Conservation (phyloP, 2,888 invertebrate genomes). For the Didymodactylos carnosus region DNA sequence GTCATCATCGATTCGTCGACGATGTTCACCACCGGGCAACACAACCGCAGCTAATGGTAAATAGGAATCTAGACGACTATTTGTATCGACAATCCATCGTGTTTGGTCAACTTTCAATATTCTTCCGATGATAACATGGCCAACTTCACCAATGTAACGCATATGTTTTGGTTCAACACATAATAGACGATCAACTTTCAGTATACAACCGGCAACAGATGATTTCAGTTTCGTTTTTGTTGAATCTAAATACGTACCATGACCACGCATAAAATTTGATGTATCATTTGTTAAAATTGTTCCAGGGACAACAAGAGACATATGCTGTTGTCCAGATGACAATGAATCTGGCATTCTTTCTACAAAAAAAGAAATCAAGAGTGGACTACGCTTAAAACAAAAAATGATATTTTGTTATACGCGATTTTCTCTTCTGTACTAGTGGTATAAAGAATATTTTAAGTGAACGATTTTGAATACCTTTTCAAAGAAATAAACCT, state of each 20-base stretch:
- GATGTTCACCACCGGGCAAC: slow-evolving; percentile 75
- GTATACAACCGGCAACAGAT: slow-evolving; percentile 78
- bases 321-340: not conserved
- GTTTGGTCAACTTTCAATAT: slow-evolving; percentile 79
- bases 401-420: too few relatives aligned
- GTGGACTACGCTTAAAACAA: too few relatives aligned
- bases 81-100: slow-evolving; percentile 83
- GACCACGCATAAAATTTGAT: slow-evolving; percentile 45
- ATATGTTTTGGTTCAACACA: slow-evolving; percentile 67
- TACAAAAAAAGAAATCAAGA: too few relatives aligned
- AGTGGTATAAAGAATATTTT: too few relatives aligned
- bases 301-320: not conserved
- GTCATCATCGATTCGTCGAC: slow-evolving; percentile 76
- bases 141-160: slow-evolving; percentile 54
- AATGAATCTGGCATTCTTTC: too few relatives aligned
- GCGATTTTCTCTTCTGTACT: too few relatives aligned
- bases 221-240: slow-evolving; percentile 50
- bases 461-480: too few relatives aligned
- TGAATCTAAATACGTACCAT: slow-evolving; percentile 69
- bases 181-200: slow-evolving; percentile 79
- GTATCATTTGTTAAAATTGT: not conserved
- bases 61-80: slow-evolving; percentile 62
- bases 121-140: slow-evolving; percentile 84
- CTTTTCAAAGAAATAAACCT: too few relatives aligned
- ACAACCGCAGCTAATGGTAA: slow-evolving; percentile 76